A percentile compares a stretch with the other conserved stretches of the same genome.
phyloP scores from a whole-genome alignment of 1,140 invertebrate genomes.

The Metopolophium dirhodum region DNA sequence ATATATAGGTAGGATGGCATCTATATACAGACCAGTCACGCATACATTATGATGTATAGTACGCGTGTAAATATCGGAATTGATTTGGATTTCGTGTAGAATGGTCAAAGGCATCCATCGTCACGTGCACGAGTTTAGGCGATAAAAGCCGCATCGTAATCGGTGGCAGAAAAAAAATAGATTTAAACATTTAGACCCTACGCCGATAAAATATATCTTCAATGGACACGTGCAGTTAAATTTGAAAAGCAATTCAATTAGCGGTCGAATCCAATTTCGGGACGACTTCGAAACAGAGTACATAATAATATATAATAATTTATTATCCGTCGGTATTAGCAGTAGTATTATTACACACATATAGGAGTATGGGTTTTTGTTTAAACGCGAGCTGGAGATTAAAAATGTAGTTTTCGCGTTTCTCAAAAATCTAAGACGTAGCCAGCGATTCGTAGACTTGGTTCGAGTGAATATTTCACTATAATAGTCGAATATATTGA shows the following conservation, averaged over 20 bases:
- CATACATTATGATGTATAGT: too few relatives aligned
- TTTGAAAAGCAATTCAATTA: not conserved
- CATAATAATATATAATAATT: not conserved
- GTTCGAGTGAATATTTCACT: not conserved
- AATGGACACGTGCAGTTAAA: not conserved
- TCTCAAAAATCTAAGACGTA: not conserved
- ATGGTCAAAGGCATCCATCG: too few relatives aligned
- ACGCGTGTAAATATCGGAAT: too few relatives aligned
- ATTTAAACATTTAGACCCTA: too few relatives aligned
- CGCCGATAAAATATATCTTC: not conserved
- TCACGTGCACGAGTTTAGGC: too few relatives aligned
- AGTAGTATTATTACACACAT: too few relatives aligned
- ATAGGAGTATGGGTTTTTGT: not conserved
- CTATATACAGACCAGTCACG: too few relatives aligned
- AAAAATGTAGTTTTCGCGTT: not conserved
- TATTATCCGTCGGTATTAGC: not conserved
- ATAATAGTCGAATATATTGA: too few relatives aligned
- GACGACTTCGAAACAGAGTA: not conserved
- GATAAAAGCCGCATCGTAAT: too few relatives aligned
- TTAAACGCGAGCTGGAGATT: not conserved
- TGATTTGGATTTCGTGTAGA: too few relatives aligned
- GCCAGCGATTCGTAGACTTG: not conserved
- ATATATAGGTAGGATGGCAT: too few relatives aligned
- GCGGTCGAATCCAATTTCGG: not conserved
- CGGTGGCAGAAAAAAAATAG: too few relatives aligned